Evolutionary conservation across 2,888 invertebrate species (phyloP).

Genomic region (Formica aserva): DNA sequence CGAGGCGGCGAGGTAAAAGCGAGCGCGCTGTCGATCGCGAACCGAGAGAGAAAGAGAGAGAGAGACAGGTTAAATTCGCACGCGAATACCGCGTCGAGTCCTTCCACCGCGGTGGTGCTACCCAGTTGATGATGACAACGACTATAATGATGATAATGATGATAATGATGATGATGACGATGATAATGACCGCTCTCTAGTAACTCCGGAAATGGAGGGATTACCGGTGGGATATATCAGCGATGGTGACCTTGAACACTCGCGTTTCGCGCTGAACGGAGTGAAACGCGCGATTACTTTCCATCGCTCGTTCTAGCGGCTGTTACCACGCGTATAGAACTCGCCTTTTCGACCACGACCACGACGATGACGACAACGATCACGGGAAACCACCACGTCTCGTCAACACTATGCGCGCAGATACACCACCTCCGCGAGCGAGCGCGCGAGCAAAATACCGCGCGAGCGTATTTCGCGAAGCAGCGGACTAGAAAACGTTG

Average conservation of each 20-base stretch:
- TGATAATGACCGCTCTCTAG: slow-evolving; percentile 21
- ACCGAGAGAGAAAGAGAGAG: slow-evolving; percentile 44
- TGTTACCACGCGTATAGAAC: slow-evolving; percentile 21
- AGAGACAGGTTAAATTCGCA: slow-evolving; percentile 38
- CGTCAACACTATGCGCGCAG: background rate
- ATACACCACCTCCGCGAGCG: slow-evolving; percentile 2
- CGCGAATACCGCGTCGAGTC: slow-evolving; percentile 25
- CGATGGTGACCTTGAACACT: slow-evolving; percentile 63
- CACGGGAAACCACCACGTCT: background rate
- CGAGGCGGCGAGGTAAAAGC: slow-evolving; percentile 64
- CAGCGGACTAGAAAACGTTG: slow-evolving; percentile 68
- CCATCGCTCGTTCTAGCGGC: slow-evolving; percentile 38
- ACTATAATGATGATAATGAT: background rate
- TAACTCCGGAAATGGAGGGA: slow-evolving; percentile 58
- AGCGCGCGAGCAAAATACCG: slow-evolving; percentile 4
- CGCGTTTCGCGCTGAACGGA: slow-evolving; percentile 57
- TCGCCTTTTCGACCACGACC: slow-evolving; percentile 56
- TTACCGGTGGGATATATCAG: slow-evolving; percentile 60
- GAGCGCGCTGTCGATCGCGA: slow-evolving; percentile 53
- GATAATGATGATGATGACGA: slow-evolving; percentile 9
- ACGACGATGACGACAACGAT: background rate
- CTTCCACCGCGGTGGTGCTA: slow-evolving; percentile 37
- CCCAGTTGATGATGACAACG: slow-evolving; percentile 8
- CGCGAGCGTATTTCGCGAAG: slow-evolving; percentile 55
- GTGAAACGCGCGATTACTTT: slow-evolving; percentile 45